A percentile compares a stretch with the other conserved stretches of the same genome.
Conservation (phyloP, 1,140 invertebrate genomes). For the Orius insidiosus region DNA sequence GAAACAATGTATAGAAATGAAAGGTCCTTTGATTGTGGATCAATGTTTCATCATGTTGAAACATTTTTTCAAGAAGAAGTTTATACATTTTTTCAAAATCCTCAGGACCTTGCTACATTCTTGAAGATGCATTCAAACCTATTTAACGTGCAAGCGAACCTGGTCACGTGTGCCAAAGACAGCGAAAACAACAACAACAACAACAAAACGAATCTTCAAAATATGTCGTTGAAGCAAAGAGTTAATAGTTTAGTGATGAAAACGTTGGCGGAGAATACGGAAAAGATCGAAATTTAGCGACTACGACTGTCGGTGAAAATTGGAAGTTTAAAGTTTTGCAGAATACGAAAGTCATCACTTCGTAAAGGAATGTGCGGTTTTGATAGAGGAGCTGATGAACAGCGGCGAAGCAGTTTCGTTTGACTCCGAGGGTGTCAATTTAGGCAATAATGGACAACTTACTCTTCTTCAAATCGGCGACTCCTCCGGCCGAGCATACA, state of each 20-base stretch:
- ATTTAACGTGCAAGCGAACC: constrained; percentile 76
- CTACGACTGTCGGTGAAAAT: constrained; percentile 35
- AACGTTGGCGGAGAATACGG: constrained; percentile 76
- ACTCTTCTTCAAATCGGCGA: constrained; percentile 77
- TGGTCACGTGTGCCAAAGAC: constrained; percentile 42
- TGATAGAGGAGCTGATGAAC: constrained; percentile 57
- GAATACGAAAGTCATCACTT: constrained; percentile 58
- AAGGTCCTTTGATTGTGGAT: constrained; percentile 65
- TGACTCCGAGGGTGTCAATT: constrained; percentile 82
- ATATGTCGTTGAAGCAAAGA: constrained; percentile 64
- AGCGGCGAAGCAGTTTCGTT: constrained; percentile 51
- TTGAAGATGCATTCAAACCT: constrained; percentile 76
- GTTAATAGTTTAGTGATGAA: constrained; percentile 76
- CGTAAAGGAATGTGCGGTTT: constrained; percentile 53
- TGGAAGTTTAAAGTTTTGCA: constrained; percentile 68
- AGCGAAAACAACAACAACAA: constrained; percentile 12
- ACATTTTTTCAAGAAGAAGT: constrained; percentile 56
- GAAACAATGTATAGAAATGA: constrained; percentile 53
- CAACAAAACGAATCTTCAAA: constrained; percentile 24
- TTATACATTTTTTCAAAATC: constrained; percentile 68
- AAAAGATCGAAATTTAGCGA: constrained; percentile 46
- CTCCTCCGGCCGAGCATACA: constrained; percentile 53
- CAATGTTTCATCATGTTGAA: constrained; percentile 68
- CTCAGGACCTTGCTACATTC: constrained; percentile 70
- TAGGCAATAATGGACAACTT: constrained; percentile 64